A percentile compares a stretch with the other conserved stretches of the same genome.
phyloP scores from a whole-genome alignment of 2,797 vertebrate genomes.

The Pipistrellus kuhlii region DNA sequence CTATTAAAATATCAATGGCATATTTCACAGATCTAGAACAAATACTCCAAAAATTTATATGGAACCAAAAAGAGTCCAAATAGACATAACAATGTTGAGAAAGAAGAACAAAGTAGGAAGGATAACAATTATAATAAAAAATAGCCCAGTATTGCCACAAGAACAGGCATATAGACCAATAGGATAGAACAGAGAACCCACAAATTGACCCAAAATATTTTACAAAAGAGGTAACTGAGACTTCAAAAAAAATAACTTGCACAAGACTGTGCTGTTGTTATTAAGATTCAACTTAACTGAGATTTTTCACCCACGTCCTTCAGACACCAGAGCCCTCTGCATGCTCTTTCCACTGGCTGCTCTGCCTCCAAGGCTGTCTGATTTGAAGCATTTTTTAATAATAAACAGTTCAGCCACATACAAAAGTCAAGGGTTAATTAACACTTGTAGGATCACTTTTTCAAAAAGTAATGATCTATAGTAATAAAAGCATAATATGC shows the following conservation, averaged over 20 bases:
- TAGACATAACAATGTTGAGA: background rate
- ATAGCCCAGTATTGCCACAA: too few relatives aligned
- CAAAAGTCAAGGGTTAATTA: background rate
- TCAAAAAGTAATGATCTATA: background rate
- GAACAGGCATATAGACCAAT: too few relatives aligned
- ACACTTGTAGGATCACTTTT: background rate
- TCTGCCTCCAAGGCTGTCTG: background rate
- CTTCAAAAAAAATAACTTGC: background rate
- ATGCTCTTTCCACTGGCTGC: too few relatives aligned
- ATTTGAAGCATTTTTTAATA: background rate
- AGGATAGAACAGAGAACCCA: too few relatives aligned
- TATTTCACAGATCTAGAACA: background rate
- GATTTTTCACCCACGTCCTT: fast-evolving
- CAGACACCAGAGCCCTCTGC: too few relatives aligned
- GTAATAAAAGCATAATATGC: too few relatives aligned
- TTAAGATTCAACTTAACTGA: background rate
- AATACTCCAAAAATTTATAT: background rate
- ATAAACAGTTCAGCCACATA: background rate
- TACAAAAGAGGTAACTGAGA: background rate
- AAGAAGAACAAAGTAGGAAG: too few relatives aligned
- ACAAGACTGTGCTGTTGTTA: background rate
- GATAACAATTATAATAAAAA: too few relatives aligned
- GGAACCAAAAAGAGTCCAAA: background rate
- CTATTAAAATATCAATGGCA: background rate
- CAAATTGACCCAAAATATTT: background rate